Base-by-base conservation (phyloP, 2,797 vertebrate species). In the Podarcis siculus region DNA sequence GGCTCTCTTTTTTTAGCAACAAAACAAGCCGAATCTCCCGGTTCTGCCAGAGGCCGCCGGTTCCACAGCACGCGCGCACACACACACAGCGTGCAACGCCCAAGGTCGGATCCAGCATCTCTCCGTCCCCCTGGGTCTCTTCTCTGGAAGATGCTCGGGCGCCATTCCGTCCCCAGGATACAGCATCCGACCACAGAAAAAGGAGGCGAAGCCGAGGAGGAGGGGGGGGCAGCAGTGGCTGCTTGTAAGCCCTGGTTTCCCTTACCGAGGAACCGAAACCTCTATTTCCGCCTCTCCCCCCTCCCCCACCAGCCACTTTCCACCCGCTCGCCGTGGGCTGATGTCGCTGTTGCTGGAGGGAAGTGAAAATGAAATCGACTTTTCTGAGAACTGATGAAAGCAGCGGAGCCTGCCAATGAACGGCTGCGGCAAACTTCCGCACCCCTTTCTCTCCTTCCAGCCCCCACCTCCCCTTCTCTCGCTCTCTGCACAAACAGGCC, bases 321-420 rank as follows among this genome's bases (percentile, higher is more conserved):
- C 79, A 32, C 45, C 30, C 35, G 10, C 73, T 27, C 21, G 61
- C 80, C 13, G 77, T 39, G n/a, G 72, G 92, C 91, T 92, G 95
- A 90, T 89, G 78, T 84, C 4, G 85, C 90, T 85, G 89, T 76
- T 87, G 89, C 90, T 69, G 42, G 86, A 97, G 94, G 98, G 98
- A 98, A 98, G 97, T 97, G 98, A 98, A 99, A 98, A 98, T 97
- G 98, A 98, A 98, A 98, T 97, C 92, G 94, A 95, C 92, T 95
- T 94, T 94, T 94, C 90, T 64, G 92, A 95, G 95, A 95, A 94
- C 95, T 93, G 95, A 95, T 93, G 96, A 89, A 93, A 92, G 94
- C 96, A 42, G 90, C 87, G 76, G 77, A 8, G 95, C 86, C 92
- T 82, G 96, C 96, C 97, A 97, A 97, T 97, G 95, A 96, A 61